phyloP scores from a whole-genome alignment of 2,113 vertebrate species.

The Ptychochromis oligacanthus region DNA sequence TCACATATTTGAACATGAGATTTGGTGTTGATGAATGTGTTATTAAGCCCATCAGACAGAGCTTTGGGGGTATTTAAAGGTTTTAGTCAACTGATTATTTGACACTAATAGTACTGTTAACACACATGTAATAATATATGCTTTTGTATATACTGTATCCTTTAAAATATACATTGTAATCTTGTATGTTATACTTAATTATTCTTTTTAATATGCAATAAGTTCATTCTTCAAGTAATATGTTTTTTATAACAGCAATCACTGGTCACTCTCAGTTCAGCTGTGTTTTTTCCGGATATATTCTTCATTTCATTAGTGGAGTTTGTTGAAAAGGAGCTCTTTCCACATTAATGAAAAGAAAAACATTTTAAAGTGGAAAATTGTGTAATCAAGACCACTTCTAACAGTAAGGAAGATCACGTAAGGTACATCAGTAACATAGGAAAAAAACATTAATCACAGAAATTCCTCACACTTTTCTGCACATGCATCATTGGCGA shows the following conservation, averaged over 20 bases:
- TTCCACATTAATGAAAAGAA: not conserved
- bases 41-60: not conserved
- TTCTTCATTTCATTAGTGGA: not conserved
- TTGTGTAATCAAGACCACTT: not conserved
- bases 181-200: not conserved
- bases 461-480: not conserved
- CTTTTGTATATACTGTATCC: not conserved
- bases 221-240: not conserved
- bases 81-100: not conserved
- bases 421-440: not conserved
- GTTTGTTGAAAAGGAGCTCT: not conserved
- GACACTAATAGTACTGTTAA: not conserved
- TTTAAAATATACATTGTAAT: not conserved
- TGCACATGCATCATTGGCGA: not conserved
- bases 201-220: too few species aligned
- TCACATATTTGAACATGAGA: too few species aligned
- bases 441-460: not conserved
- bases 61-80: too few species aligned
- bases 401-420: not conserved
- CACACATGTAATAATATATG: not conserved
- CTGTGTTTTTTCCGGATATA: not conserved
- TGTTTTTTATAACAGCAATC: not conserved
- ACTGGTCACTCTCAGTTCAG: not conserved
- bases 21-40: too few species aligned
- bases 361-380: slow-evolving; percentile 18